Conservation (phyloP, 2,797 vertebrate species). For the Okamejei kenojei region DNA sequence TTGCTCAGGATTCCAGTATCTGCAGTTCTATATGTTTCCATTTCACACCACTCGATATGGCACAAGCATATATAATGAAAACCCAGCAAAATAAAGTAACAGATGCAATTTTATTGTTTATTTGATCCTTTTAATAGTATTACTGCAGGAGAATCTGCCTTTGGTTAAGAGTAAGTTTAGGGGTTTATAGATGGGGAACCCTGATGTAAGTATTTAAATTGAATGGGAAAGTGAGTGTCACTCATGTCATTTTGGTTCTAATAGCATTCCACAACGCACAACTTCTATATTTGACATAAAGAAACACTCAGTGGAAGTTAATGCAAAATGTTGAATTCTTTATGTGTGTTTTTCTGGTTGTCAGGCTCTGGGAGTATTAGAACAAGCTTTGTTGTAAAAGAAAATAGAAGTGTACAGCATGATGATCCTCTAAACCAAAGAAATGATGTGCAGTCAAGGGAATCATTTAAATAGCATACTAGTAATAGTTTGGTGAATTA, state of each 20-base stretch:
- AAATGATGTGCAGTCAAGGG: constrained; percentile 24
- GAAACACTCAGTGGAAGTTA: background rate
- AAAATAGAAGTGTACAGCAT: constrained; percentile 29
- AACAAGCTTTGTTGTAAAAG: constrained; percentile 7
- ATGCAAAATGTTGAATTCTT: background rate
- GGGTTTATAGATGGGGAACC: background rate
- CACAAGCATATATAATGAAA: background rate
- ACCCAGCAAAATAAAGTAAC: background rate
- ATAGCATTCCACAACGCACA: background rate
- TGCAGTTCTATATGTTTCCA: no score
- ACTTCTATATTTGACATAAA: constrained; percentile 17
- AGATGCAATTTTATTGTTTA: background rate
- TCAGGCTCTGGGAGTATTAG: background rate
- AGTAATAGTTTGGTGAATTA: constrained; percentile 37
- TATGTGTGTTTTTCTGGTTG: constrained; percentile 5
- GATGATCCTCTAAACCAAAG: constrained; percentile 22
- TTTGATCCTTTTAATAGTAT: background rate
- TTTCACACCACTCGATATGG: background rate
- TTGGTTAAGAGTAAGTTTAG: background rate
- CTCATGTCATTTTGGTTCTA: background rate
- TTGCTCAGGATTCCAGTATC: no score
- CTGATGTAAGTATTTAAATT: background rate
- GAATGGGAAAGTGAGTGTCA: constrained; percentile 8
- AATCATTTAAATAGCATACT: constrained; percentile 31
- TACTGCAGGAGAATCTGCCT: background rate